A percentile compares a stretch with the other conserved stretches of the same genome.
Evolutionary conservation across 1,140 invertebrate species (phyloP).

Genomic region (Neodiprion lecontei): DNA sequence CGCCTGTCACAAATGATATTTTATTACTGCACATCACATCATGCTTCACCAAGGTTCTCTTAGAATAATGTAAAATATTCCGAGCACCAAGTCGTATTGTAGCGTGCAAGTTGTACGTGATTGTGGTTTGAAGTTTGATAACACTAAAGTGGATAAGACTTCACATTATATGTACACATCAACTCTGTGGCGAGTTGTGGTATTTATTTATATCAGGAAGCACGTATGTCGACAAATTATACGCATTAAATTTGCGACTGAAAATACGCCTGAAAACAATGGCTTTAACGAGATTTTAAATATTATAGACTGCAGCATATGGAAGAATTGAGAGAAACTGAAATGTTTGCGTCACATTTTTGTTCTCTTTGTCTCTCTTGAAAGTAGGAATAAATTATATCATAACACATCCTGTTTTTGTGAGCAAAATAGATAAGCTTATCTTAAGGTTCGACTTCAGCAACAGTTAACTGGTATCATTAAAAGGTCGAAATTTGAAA

Average conservation of each 20-base stretch:
- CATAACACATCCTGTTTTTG: slow-evolving; percentile 9
- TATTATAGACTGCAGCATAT: too few species aligned
- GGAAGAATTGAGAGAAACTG: too few species aligned
- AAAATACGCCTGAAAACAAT: too few species aligned
- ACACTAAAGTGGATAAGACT: background rate
- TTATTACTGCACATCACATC: background rate
- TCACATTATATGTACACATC: background rate
- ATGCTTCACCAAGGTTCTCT: background rate
- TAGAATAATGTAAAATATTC: background rate
- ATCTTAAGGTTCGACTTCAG: background rate
- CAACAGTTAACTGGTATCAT: background rate
- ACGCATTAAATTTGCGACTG: too few species aligned
- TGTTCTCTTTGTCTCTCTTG: background rate
- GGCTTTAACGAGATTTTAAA: too few species aligned
- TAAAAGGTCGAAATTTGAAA: background rate
- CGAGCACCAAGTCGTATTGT: background rate
- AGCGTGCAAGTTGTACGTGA: background rate
- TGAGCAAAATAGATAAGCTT: background rate
- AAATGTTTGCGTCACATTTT: too few species aligned
- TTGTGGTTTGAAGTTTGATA: slow-evolving; percentile 1
- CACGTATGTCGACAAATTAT: too few species aligned
- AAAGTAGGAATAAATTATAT: background rate
- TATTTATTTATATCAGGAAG: background rate
- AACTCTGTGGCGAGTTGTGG: too few species aligned
- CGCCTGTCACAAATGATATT: too few species aligned